Percentiles rank a stretch among this genome's conserved stretches.
These are phyloP conservation scores for Xiphorhynchus erythropygius DNA, from an alignment of 2,797 vertebrate species.

Conservation along the genomic window DNA sequence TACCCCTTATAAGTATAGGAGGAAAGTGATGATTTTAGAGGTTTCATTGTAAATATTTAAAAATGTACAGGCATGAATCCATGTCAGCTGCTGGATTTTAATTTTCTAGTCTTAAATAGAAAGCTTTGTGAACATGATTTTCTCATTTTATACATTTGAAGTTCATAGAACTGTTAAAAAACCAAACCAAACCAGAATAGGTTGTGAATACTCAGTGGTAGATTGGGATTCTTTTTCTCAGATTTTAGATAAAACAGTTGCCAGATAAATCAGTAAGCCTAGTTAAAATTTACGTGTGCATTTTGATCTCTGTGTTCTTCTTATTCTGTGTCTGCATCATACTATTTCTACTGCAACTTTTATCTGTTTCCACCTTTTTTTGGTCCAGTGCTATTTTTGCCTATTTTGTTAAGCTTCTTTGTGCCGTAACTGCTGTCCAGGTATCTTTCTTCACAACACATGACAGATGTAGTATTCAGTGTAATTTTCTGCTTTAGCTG, in stretches of 20 bases:
- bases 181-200: background rate
- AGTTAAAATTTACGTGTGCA: background rate
- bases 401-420: background rate
- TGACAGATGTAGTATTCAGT: background rate
- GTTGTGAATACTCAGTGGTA: background rate
- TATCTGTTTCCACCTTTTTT: background rate
- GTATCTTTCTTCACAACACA: background rate
- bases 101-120: background rate
- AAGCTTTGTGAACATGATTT: background rate
- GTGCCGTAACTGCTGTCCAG: background rate
- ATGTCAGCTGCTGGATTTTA: background rate
- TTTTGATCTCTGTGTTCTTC: background rate
- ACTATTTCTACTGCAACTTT: background rate
- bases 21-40: background rate
- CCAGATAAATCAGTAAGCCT: background rate
- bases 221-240: background rate
- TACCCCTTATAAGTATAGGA: background rate
- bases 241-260: background rate
- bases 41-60: background rate
- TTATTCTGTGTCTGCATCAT: background rate
- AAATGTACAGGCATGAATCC: background rate
- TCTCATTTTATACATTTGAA: background rate
- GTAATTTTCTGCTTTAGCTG: background rate
- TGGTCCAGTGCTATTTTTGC: background rate
- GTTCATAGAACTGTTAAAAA: background rate